Percentiles rank a stretch among this genome's conserved stretches.
phyloP scores from a whole-genome alignment of 2,797 vertebrate genomes.

The Kryptolebias ocellatus region DNA sequence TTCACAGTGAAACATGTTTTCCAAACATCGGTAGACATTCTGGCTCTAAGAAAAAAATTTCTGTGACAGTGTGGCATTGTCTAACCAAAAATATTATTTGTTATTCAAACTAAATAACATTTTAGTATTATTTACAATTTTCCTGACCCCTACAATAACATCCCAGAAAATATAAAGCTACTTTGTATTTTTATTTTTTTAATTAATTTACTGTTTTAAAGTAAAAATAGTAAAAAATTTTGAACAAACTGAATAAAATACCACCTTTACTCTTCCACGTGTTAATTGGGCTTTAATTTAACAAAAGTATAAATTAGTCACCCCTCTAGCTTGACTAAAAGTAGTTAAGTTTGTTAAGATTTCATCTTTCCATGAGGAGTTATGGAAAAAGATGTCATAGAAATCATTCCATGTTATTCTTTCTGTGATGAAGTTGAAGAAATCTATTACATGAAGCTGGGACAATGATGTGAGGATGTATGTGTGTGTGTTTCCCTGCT shows the following conservation, averaged over 20 bases:
- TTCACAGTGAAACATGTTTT: too few relatives aligned
- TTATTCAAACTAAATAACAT: too few relatives aligned
- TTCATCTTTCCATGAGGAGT: slow-evolving; percentile 20
- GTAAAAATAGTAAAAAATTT: slow-evolving; percentile 8
- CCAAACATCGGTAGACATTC: too few relatives aligned
- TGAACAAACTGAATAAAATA: slow-evolving; percentile 16
- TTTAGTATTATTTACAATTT: too few relatives aligned
- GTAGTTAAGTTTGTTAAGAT: slow-evolving; percentile 16
- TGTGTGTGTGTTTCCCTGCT: slow-evolving; percentile 24
- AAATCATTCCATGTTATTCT: slow-evolving; percentile 12
- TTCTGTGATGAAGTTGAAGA: slow-evolving; percentile 18
- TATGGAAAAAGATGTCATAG: slow-evolving; percentile 2
- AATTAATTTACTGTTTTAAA: too few relatives aligned
- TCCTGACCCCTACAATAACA: too few relatives aligned
- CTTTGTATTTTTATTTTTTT: not conserved
- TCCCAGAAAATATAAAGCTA: too few relatives aligned
- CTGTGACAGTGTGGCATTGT: too few relatives aligned
- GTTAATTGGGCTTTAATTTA: slow-evolving; percentile 3
- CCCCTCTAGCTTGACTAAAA: slow-evolving; percentile 22
- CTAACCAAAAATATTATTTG: too few relatives aligned
- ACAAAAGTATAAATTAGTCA: slow-evolving; percentile 14
- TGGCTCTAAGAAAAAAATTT: too few relatives aligned
- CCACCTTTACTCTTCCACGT: not conserved
- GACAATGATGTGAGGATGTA: slow-evolving; percentile 18
- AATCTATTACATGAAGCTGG: slow-evolving; percentile 23